Percentiles rank a stretch among this genome's conserved stretches.
Conservation (phyloP, 1,140 invertebrate species). For the Aphelinus certus region DNA sequence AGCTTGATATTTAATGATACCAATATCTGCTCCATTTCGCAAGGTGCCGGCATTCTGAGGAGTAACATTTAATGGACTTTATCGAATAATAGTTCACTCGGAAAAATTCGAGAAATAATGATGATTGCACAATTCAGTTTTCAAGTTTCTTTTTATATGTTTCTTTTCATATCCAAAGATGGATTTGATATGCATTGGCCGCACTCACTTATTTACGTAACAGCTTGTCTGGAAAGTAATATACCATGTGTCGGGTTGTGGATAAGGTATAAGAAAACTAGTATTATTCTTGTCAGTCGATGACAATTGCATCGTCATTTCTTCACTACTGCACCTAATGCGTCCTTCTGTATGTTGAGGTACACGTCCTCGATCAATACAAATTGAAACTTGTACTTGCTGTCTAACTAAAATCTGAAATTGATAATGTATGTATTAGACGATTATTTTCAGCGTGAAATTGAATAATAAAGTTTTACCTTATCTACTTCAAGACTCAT, state of each 20-base stretch:
- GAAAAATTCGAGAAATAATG: too few relatives aligned
- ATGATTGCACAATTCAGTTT: too few relatives aligned
- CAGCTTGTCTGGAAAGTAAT: conserved; percentile 62
- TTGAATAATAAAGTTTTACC: conserved; percentile 42
- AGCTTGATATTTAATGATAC: conserved; percentile 66
- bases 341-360: conserved; percentile 54
- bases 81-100: too few relatives aligned
- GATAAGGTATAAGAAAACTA: conserved; percentile 66
- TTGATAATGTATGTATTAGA: not conserved
- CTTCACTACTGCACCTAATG: conserved; percentile 55
- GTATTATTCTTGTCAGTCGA: conserved; percentile 50
- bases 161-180: too few relatives aligned
- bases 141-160: too few relatives aligned
- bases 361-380: conserved; percentile 59
- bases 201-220: conserved; percentile 54
- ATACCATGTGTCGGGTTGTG: conserved; percentile 68
- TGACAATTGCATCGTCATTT: conserved; percentile 57
- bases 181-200: too few relatives aligned
- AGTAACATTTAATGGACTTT: conserved; percentile 22
- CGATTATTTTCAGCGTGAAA: not conserved
- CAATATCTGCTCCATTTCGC: conserved; percentile 64
- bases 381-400: conserved; percentile 56
- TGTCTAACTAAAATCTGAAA: conserved; percentile 57
- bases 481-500: conserved; percentile 59
- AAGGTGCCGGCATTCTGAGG: conserved; percentile 54